A percentile compares a stretch with the other conserved stretches of the same genome.
phyloP scores from a whole-genome alignment of 1,140 invertebrate genomes.

The Orussus abietinus region DNA sequence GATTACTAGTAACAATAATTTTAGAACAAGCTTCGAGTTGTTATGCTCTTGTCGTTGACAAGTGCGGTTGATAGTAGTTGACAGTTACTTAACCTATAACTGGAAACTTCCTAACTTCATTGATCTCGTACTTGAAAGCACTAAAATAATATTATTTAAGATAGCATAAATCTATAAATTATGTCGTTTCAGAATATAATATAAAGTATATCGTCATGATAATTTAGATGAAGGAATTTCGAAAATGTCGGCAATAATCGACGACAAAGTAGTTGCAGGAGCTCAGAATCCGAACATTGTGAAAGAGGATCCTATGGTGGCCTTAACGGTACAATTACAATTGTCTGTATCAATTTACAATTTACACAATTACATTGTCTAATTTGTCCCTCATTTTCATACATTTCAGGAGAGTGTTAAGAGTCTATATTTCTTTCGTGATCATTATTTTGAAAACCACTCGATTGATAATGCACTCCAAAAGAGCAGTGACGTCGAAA shows the following conservation, averaged over 20 bases:
- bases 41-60: no score
- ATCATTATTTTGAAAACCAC: slow-evolving; percentile 77
- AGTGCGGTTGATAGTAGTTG: no score
- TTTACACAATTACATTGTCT: slow-evolving; percentile 3
- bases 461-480: slow-evolving; percentile 64
- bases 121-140: no score
- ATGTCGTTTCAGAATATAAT: no score
- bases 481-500: slow-evolving; percentile 64
- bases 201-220: slow-evolving; percentile 15
- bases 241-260: slow-evolving; percentile 47
- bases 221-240: slow-evolving; percentile 2
- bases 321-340: slow-evolving; percentile 37
- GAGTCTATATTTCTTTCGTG: slow-evolving; percentile 66
- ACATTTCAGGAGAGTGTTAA: slow-evolving; percentile 62
- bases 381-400: slow-evolving; percentile 1
- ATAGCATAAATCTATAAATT: no score
- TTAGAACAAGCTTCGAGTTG: no score
- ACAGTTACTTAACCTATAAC: no score
- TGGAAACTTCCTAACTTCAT: no score
- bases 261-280: slow-evolving; percentile 50
- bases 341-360: slow-evolving; percentile 1
- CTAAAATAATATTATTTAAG: no score
- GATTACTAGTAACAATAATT: no score
- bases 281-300: slow-evolving; percentile 40
- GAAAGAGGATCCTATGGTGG: slow-evolving; percentile 50